Percentiles rank a stretch among this genome's conserved stretches.
Conservation (phyloP, 2,797 vertebrate genomes). For the Micromesistius poutassou region DNA sequence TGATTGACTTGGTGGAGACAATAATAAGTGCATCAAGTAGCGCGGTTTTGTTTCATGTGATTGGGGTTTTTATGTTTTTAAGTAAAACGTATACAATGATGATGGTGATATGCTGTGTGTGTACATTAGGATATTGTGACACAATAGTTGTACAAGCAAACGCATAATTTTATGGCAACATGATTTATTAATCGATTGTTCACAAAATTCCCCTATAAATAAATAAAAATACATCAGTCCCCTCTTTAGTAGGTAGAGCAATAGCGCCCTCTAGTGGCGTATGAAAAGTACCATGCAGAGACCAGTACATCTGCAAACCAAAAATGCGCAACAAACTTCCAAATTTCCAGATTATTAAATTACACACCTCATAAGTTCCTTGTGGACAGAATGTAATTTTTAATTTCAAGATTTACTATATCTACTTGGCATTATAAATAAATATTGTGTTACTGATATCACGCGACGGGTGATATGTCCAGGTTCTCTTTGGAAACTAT, state of each 20-base stretch:
- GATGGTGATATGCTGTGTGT: slow-evolving; percentile 57
- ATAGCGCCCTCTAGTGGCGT: slow-evolving; percentile 57
- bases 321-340: slow-evolving; percentile 5
- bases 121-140: slow-evolving; percentile 65
- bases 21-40: slow-evolving; percentile 75
- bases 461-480: background rate
- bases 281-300: slow-evolving; percentile 18
- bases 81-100: slow-evolving; percentile 57
- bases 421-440: background rate
- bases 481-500: background rate
- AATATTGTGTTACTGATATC: background rate
- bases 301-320: slow-evolving; percentile 7
- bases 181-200: slow-evolving; percentile 53
- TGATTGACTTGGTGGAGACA: slow-evolving; percentile 85
- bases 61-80: slow-evolving; percentile 73
- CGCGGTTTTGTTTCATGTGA: slow-evolving; percentile 84
- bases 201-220: slow-evolving; percentile 22
- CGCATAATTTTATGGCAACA: slow-evolving; percentile 45
- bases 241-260: slow-evolving; percentile 41
- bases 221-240: slow-evolving; percentile 17
- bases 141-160: slow-evolving; percentile 49
- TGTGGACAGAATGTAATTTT: background rate
- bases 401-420: background rate
- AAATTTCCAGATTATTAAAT: slow-evolving; percentile 8
- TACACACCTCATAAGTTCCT: background rate